These are phyloP conservation scores for Oligia fasciuncula DNA, from an alignment of 2,888 invertebrate genomes.

Conservation along the genomic window DNA sequence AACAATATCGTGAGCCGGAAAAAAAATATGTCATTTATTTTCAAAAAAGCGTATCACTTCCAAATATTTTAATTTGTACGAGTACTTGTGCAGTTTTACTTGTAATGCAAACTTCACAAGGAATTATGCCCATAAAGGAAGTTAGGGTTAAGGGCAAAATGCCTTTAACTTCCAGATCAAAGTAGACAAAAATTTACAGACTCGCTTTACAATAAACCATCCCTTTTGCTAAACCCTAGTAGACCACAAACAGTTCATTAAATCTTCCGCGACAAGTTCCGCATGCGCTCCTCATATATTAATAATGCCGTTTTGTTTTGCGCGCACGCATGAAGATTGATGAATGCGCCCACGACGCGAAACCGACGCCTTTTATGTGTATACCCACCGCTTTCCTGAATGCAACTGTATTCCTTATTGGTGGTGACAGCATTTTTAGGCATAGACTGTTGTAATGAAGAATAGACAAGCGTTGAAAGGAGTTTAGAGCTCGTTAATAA, in stretches of 20 bases:
- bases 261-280: conserved; percentile 63
- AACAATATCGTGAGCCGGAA: neutral
- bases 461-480: neutral
- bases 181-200: neutral
- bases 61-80: neutral
- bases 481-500: neutral
- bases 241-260: conserved; percentile 56
- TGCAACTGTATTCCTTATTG: conserved; percentile 36
- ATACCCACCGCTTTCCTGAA: conserved; percentile 49
- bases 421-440: conserved; percentile 19
- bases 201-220: conserved; percentile 5
- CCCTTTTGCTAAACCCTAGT: conserved; percentile 33
- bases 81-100: conserved; percentile 4
- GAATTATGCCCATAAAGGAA: neutral
- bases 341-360: conserved; percentile 56
- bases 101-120: neutral
- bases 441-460: conserved; percentile 19
- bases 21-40: neutral
- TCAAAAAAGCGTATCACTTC: neutral
- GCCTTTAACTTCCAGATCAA: neutral
- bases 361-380: conserved; percentile 66
- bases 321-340: conserved; percentile 56
- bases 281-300: conserved; percentile 57
- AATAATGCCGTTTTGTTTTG: conserved; percentile 59
- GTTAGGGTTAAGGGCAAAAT: too few species aligned